Conservation (phyloP, 2,797 vertebrate species). For the Rallus crepitans region DNA sequence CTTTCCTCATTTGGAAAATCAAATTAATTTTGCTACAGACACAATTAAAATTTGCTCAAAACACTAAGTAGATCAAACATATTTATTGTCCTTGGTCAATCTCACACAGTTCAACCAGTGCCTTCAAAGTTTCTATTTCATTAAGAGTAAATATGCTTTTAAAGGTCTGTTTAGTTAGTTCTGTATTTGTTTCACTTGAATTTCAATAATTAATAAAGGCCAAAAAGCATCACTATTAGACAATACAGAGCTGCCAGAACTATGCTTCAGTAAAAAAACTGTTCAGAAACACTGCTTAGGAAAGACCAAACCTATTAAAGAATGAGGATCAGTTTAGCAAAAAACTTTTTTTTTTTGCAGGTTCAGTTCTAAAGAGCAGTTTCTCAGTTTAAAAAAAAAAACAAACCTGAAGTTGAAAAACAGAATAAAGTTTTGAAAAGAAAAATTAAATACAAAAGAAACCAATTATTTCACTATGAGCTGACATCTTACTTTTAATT, state of each 20-base stretch:
- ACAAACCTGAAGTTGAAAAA: neutral
- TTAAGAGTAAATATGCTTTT: neutral
- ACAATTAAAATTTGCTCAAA: conserved; percentile 54
- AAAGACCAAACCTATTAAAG: neutral
- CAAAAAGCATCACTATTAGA: neutral
- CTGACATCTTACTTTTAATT: neutral
- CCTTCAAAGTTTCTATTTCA: neutral
- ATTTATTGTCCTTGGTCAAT: neutral
- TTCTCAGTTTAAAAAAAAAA: neutral
- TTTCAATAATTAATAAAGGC: neutral
- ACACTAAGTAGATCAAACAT: neutral
- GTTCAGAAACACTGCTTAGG: neutral
- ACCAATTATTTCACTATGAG: neutral
- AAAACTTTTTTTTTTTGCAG: neutral
- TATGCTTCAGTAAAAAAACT: neutral
- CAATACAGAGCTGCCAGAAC: neutral
- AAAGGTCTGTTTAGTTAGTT: neutral
- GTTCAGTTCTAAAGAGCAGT: neutral
- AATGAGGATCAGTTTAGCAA: neutral
- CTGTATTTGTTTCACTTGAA: neutral
- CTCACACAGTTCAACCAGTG: neutral
- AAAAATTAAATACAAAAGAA: neutral
- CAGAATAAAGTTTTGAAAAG: neutral
- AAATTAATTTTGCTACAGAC: conserved; percentile 9
- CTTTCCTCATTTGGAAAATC: conserved; percentile 43